Percentiles rank a stretch among this genome's conserved stretches.
Evolutionary conservation across 1,140 invertebrate species (phyloP).

Genomic region (Dysdera silvatica): DNA sequence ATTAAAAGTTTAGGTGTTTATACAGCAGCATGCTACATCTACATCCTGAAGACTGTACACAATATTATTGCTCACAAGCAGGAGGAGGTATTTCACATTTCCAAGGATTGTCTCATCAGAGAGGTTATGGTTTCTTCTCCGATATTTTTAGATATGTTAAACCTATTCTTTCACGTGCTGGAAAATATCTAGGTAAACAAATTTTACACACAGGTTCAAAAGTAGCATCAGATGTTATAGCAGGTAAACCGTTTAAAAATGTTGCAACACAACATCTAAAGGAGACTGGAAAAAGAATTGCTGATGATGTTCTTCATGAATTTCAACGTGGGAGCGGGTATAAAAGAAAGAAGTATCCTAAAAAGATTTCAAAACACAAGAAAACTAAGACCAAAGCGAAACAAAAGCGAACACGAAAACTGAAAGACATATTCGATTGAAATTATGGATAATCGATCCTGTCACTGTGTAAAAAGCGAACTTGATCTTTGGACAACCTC

Average conservation of each 20-base stretch:
- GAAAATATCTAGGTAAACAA: too few species aligned
- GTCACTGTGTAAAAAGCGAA: conserved; percentile 6
- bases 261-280: neutral
- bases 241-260: neutral
- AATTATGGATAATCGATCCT: neutral
- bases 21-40: too few species aligned
- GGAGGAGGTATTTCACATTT: too few species aligned
- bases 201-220: too few species aligned
- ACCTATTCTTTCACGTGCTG: too few species aligned
- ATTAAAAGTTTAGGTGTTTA: too few species aligned
- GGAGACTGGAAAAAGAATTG: neutral
- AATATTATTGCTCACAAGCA: too few species aligned
- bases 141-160: too few species aligned
- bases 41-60: too few species aligned
- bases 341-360: conserved; percentile 23
- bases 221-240: neutral
- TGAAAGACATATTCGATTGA: neutral
- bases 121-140: too few species aligned
- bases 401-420: neutral
- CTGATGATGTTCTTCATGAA: conserved; percentile 1
- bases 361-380: neutral
- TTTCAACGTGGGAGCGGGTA: conserved; percentile 5
- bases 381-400: neutral
- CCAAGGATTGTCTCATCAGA: too few species aligned
- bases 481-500: neutral